Evolutionary conservation across 2,888 invertebrate genomes (phyloP).

Genomic region (Lasioglossum marginatum): DNA sequence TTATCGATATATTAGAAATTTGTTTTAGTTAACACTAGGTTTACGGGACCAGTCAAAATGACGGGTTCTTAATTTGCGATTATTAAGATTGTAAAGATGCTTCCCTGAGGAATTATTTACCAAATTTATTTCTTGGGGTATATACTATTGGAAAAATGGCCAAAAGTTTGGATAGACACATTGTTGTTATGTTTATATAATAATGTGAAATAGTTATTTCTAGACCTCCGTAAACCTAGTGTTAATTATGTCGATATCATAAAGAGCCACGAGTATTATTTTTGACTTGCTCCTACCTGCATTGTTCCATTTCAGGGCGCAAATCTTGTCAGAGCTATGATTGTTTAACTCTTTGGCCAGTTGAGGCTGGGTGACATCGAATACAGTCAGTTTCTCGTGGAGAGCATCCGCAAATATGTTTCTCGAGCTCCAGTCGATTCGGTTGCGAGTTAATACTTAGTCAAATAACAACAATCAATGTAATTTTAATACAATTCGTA

Average conservation of each 20-base stretch:
- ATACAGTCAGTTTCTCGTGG: slow-evolving; percentile 52
- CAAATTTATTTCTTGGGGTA: too few relatives aligned
- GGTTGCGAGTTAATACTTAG: neutral
- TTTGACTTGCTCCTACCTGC: slow-evolving; percentile 50
- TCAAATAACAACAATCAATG: neutral
- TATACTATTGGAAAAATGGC: too few relatives aligned
- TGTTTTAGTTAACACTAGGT: neutral
- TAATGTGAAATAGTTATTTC: too few relatives aligned
- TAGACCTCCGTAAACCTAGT: too few relatives aligned
- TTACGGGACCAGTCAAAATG: too few relatives aligned
- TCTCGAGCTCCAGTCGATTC: slow-evolving; percentile 76
- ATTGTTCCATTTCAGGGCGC: slow-evolving; percentile 73
- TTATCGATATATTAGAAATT: neutral
- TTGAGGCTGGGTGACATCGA: slow-evolving; percentile 23
- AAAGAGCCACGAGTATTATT: neutral
- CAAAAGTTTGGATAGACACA: too few relatives aligned
- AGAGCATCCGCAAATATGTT: slow-evolving; percentile 67
- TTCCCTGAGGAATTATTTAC: too few relatives aligned
- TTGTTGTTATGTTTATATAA: too few relatives aligned
- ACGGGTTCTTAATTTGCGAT: too few relatives aligned
- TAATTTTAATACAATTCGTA: neutral
- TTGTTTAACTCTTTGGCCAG: slow-evolving; percentile 23
- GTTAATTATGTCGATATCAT: neutral
- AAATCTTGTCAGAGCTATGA: neutral
- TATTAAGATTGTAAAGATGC: too few relatives aligned